phyloP scores from a whole-genome alignment of 2,113 vertebrate genomes.

The Sorex araneus region DNA sequence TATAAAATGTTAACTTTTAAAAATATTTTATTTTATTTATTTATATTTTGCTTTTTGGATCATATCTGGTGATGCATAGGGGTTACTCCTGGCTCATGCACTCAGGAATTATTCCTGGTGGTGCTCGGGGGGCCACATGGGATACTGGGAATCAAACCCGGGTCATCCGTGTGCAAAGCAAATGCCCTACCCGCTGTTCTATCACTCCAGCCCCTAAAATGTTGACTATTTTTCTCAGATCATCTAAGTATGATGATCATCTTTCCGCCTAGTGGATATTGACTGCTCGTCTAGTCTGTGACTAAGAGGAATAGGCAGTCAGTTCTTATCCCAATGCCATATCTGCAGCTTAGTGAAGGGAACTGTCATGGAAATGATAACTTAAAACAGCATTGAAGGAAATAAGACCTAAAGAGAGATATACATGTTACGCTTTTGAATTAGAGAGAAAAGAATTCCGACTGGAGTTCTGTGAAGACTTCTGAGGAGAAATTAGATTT shows the following conservation, averaged over 20 bases:
- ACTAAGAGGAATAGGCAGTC: not conserved
- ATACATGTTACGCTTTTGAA: not conserved
- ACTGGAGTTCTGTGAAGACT: not conserved
- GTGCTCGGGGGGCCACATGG: too few species aligned
- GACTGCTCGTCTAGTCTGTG: not conserved
- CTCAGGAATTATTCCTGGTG: too few species aligned
- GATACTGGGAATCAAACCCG: too few species aligned
- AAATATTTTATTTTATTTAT: too few species aligned
- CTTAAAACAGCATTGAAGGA: not conserved
- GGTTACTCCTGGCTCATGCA: too few species aligned
- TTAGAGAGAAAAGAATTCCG: not conserved
- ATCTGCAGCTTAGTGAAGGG: not conserved
- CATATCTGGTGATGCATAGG: too few species aligned
- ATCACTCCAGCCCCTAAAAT: too few species aligned
- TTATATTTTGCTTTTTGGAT: too few species aligned
- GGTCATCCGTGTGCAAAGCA: too few species aligned
- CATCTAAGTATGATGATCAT: not conserved
- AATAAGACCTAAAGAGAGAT: not conserved
- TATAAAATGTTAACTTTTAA: not conserved
- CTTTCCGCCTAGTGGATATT: not conserved
- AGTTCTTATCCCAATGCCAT: not conserved
- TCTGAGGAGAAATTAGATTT: not conserved
- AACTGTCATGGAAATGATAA: not conserved
- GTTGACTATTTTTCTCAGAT: not conserved
- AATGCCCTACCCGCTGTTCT: too few species aligned